Evolutionary conservation across 2,113 vertebrate genomes (phyloP), one percentile per base, ranked within the genome.

Genomic region (Mellivora capensis): DNA sequence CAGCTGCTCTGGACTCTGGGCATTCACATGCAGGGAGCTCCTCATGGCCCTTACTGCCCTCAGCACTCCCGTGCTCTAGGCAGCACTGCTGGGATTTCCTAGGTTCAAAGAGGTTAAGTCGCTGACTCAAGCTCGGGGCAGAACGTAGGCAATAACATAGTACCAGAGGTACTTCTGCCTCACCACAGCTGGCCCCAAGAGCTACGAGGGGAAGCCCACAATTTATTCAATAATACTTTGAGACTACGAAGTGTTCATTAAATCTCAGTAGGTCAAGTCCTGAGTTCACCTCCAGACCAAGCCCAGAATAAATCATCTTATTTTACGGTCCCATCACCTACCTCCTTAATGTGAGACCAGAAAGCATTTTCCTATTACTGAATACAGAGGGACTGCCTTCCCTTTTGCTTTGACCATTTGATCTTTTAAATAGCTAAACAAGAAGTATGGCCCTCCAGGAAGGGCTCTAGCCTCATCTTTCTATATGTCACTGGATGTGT

Each of bases 191-290:
- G 42, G 72, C 81, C 77, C 64, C 42, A 1, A 10, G 72, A 87
- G 64, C 37, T 18, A 4, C 18, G 8, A 21, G 34, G 25, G 21
- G 21, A 91, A 21, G 67, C 39, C n/a, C 6, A 1, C 37, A n/a
- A n/a, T 57, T 83, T 83, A 83, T 71, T 72, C 42, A 12, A 57
- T 91, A 88, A 94, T 64, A 69, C 59, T 42, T 44, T 79, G 71
- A 94, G 77, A 44, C 54, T 37, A 86, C 34, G 47, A 88, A 69
- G 47, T 82, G 39, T 72, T 88, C 95, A 91, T 85, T 82, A 79
- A 54, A 87, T 97, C 71, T 92, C 42, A 87, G 8, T 29, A 76
- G 76, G 31, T 64, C 86, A 90, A 94, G 49, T 87, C 57, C 74
- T 79, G 59, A 72, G 67, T 84, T 93, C 37, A 93, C 49, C 49